A percentile compares a stretch with the other conserved stretches of the same genome.
Evolutionary conservation across 2,797 vertebrate genomes (phyloP).

Genomic region (Mallotus villosus): DNA sequence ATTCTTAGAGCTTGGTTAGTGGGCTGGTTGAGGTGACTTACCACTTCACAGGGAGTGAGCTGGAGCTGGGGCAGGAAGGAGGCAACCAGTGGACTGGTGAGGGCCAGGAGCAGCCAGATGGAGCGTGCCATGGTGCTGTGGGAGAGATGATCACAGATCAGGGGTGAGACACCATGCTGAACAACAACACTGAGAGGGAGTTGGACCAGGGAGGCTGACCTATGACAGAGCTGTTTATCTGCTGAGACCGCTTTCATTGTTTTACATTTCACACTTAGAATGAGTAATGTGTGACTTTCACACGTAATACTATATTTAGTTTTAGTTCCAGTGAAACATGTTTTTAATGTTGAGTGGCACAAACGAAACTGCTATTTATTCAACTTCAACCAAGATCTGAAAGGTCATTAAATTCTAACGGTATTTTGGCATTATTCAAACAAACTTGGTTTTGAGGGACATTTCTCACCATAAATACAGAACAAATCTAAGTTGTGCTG

Average conservation of each 20-base stretch:
- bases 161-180: conserved; percentile 29
- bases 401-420: conserved; percentile 28
- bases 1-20: neutral
- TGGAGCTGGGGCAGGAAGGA: conserved; percentile 59
- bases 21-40: conserved; percentile 66
- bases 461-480: neutral
- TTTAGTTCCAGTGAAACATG: conserved; percentile 8
- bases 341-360: conserved; percentile 30
- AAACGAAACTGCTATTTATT: conserved; percentile 48
- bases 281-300: neutral
- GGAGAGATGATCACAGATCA: conserved; percentile 17
- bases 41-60: conserved; percentile 74
- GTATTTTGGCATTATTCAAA: neutral
- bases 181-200: conserved; percentile 32
- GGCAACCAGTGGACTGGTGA: conserved; percentile 64
- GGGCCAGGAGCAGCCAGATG: conserved; percentile 77
- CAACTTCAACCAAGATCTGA: conserved; percentile 27
- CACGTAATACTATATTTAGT: conserved; percentile 15
- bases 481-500: too few species aligned
- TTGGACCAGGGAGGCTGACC: conserved; percentile 24
- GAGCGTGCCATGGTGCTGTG: conserved; percentile 83
- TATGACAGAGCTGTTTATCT: conserved; percentile 45
- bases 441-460: neutral
- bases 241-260: conserved; percentile 20
- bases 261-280: neutral